A percentile compares a stretch with the other conserved stretches of the same genome.
These are phyloP conservation scores for Frankliniella intonsa DNA, from an alignment of 2,888 invertebrate species.

Conservation along the genomic window DNA sequence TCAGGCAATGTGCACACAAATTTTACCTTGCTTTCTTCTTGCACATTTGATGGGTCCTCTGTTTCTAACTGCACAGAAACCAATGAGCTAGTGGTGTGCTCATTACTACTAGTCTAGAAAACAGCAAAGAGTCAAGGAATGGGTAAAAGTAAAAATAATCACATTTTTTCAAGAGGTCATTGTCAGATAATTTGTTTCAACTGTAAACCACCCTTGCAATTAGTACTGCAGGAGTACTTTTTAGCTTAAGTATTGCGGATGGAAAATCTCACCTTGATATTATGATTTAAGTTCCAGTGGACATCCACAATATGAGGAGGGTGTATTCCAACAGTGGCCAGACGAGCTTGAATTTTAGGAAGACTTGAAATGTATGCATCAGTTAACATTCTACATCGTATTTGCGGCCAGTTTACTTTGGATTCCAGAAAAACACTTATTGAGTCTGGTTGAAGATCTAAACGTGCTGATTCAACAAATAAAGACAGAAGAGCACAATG, in stretches of 20 bases:
- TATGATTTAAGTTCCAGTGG: constrained; percentile 22
- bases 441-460: neutral
- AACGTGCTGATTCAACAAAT: neutral
- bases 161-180: neutral
- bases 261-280: neutral
- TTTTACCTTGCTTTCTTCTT: neutral
- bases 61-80: neutral
- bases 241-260: neutral
- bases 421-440: neutral
- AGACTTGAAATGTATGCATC: neutral
- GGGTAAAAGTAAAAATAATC: neutral
- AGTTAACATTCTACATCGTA: neutral
- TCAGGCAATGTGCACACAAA: neutral
- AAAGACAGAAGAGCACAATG: neutral
- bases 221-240: no score
- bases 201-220: no score
- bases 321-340: neutral
- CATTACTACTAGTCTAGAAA: neutral
- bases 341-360: neutral
- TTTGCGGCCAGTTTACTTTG: neutral
- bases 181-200: no score
- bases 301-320: neutral
- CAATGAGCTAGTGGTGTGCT: neutral
- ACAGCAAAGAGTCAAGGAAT: neutral
- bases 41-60: neutral